These are phyloP conservation scores for Trachymyrmex cornetzi DNA, from an alignment of 1,140 invertebrate species.

Conservation along the genomic window DNA sequence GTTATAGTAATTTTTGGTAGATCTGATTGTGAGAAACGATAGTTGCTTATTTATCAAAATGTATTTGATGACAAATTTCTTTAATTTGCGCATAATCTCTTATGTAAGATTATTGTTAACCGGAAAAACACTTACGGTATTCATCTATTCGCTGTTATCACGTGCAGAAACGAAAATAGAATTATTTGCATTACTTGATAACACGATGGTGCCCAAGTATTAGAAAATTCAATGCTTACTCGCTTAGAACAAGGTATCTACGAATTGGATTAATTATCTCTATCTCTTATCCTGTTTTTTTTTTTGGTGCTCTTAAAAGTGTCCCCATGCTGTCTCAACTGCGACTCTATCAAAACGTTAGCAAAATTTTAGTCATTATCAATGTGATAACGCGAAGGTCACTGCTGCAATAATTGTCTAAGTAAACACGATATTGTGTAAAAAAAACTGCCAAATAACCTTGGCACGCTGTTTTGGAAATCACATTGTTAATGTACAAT, in stretches of 20 bases:
- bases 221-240: background rate
- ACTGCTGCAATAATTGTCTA: constrained; percentile 58
- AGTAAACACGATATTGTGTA: constrained; percentile 58
- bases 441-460: constrained; percentile 39
- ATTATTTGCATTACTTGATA: constrained; percentile 23
- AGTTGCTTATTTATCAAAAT: background rate
- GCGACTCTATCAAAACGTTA: constrained; percentile 60
- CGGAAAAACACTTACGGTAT: background rate
- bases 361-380: constrained; percentile 64
- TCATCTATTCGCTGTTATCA: background rate
- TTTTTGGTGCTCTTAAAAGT: constrained; percentile 47
- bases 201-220: background rate
- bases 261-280: constrained; percentile 66
- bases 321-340: background rate
- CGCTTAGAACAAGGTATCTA: background rate
- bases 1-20: background rate
- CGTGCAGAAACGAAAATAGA: background rate
- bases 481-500: background rate
- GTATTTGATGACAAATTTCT: background rate
- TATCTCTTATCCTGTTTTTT: constrained; percentile 67
- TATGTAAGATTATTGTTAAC: background rate
- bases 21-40: background rate
- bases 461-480: constrained; percentile 33
- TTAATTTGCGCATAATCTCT: background rate
- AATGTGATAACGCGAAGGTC: constrained; percentile 61